Conservation (phyloP, 2,113 vertebrate genomes). For the Sinocyclocheilus anophthalmus region DNA sequence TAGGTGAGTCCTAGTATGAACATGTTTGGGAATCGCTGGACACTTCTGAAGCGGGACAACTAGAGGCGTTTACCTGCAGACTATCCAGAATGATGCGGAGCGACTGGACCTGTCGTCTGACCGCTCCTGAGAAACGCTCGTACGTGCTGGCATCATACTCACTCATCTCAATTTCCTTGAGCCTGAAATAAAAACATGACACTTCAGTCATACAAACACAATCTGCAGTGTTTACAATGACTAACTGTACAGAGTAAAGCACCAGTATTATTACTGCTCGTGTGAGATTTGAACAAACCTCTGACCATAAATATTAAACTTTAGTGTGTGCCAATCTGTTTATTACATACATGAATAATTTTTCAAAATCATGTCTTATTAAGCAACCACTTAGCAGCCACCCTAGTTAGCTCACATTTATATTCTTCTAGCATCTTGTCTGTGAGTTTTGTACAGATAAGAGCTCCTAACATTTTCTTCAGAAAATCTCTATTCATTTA, state of each 20-base stretch:
- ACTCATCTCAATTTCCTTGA: conserved; percentile 95
- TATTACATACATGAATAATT: not conserved
- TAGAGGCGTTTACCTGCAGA: conserved; percentile 83
- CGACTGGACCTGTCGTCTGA: conserved; percentile 88
- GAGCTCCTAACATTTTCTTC: not conserved
- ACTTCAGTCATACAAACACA: not conserved
- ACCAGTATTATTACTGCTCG: not conserved
- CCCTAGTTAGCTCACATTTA: not conserved
- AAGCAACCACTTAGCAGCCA: not conserved
- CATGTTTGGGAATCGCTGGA: not conserved
- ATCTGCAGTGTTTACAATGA: not conserved
- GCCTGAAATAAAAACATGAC: conserved; percentile 65
- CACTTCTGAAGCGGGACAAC: not conserved
- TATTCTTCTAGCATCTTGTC: not conserved
- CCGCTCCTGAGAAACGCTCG: conserved; percentile 87
- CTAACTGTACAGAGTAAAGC: not conserved
- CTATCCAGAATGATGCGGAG: conserved; percentile 92
- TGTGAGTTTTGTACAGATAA: not conserved
- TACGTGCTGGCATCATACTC: conserved; percentile 90
- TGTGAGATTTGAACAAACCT: not conserved
- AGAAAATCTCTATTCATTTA: not conserved
- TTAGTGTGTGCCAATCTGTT: not conserved
- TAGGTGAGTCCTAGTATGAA: not conserved
- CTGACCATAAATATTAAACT: not conserved
- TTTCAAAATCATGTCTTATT: not conserved